Percentiles rank a stretch among this genome's conserved stretches.
Evolutionary conservation across 2,113 vertebrate genomes (phyloP).

Genomic region (Uria aalge): DNA sequence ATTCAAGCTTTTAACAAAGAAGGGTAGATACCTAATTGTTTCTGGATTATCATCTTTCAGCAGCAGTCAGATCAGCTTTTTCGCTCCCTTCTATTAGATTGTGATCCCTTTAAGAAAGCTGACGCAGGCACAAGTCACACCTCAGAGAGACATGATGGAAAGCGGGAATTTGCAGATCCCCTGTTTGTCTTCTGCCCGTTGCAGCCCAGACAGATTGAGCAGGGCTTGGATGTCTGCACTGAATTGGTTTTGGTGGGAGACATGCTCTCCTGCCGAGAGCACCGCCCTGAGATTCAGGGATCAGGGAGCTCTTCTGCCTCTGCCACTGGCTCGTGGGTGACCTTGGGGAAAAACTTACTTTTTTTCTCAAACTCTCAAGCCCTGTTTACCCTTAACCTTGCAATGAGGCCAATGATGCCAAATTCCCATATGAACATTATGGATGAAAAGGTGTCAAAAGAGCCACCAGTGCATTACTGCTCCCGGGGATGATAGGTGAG

Average conservation of each 20-base stretch:
- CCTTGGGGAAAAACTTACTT: background rate
- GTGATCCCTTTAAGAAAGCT: background rate
- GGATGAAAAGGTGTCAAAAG: background rate
- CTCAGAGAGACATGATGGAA: background rate
- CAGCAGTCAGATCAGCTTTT: background rate
- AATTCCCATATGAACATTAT: background rate
- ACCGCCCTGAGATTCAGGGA: background rate
- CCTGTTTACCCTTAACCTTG: background rate
- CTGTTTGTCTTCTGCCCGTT: background rate
- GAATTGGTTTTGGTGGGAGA: background rate
- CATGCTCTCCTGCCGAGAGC: background rate
- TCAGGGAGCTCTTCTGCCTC: background rate
- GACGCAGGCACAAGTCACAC: background rate
- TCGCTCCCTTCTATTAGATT: background rate
- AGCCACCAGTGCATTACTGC: background rate
- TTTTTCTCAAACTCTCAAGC: background rate
- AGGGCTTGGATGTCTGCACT: background rate
- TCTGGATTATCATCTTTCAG: background rate
- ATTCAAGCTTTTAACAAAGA: constrained; percentile 21
- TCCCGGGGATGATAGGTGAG: background rate
- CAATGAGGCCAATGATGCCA: background rate
- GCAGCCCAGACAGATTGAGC: background rate
- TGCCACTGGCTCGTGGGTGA: background rate
- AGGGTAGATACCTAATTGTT: background rate
- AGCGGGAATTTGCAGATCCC: background rate